Percentiles rank a stretch among this genome's conserved stretches.
These are phyloP conservation scores for Sardinella longiceps DNA, from an alignment of 2,797 vertebrate species.

Conservation along the genomic window DNA sequence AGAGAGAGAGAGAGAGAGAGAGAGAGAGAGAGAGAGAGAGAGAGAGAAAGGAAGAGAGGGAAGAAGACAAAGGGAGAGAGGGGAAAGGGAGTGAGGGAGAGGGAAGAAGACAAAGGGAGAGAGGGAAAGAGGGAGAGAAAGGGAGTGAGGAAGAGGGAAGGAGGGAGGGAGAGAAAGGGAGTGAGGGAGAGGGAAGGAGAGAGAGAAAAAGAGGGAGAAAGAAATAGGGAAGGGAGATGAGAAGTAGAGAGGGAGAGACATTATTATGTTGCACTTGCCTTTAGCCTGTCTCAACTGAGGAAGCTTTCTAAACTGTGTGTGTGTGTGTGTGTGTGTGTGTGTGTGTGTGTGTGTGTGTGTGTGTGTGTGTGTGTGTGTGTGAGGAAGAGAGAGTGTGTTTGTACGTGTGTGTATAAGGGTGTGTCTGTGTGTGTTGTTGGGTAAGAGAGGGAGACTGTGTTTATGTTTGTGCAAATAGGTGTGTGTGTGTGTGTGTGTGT, in stretches of 20 bases:
- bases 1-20: not conserved
- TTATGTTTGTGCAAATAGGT: not conserved
- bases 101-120: not conserved
- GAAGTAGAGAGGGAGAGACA: not conserved
- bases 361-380: slow-evolving; percentile 8
- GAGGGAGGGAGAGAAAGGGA: not conserved
- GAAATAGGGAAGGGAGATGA: not conserved
- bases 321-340: slow-evolving; percentile 15
- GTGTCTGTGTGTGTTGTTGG: not conserved
- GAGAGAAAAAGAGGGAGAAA: not conserved
- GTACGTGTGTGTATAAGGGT: slow-evolving; percentile 3
- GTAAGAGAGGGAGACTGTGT: too few species aligned
- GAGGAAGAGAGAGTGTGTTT: not conserved
- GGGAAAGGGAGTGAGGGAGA: not conserved
- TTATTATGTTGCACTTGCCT: slow-evolving; percentile 42
- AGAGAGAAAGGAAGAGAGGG: not conserved
- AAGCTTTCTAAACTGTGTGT: slow-evolving; percentile 33
- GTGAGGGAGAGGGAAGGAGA: not conserved
- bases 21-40: not conserved
- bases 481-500: not conserved
- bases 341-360: slow-evolving; percentile 9
- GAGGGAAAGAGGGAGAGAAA: not conserved
- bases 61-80: not conserved
- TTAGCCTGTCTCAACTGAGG: slow-evolving; percentile 44
- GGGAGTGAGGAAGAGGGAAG: not conserved